Conservation (phyloP, 92 coral and sea anemone species). For the Bergia puertoricense region DNA sequence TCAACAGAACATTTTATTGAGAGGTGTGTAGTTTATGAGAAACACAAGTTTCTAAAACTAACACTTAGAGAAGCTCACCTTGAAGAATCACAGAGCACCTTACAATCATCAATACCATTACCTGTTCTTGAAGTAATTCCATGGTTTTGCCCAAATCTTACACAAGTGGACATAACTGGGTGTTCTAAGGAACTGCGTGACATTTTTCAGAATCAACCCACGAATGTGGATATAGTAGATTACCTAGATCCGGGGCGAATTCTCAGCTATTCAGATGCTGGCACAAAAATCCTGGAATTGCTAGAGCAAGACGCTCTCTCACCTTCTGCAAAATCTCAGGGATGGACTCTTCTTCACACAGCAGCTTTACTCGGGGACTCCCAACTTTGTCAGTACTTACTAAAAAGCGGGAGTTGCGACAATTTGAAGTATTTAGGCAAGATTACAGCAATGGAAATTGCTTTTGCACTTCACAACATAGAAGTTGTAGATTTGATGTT, state of each 20-base stretch:
- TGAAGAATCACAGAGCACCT: background rate
- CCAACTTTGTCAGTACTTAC: background rate
- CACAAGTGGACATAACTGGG: background rate
- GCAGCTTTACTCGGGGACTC: background rate
- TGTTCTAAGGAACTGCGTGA: background rate
- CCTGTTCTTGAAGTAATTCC: background rate
- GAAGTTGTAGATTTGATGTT: background rate
- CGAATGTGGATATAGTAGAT: background rate
- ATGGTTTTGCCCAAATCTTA: background rate
- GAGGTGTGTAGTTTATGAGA: background rate
- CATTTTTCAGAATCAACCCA: background rate
- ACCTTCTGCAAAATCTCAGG: background rate
- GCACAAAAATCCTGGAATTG: background rate
- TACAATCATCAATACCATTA: background rate
- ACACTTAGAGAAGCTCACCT: background rate
- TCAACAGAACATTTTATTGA: background rate
- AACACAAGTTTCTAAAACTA: background rate
- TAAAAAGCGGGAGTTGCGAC: background rate
- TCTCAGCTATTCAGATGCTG: background rate
- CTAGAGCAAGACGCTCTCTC: background rate
- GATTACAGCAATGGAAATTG: background rate
- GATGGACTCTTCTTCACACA: constrained; percentile 1
- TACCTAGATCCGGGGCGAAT: background rate
- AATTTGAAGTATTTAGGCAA: background rate
- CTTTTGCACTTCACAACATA: background rate